Evolutionary conservation across 2,888 invertebrate genomes (phyloP).

Genomic region (Gnatocerus cornutus): DNA sequence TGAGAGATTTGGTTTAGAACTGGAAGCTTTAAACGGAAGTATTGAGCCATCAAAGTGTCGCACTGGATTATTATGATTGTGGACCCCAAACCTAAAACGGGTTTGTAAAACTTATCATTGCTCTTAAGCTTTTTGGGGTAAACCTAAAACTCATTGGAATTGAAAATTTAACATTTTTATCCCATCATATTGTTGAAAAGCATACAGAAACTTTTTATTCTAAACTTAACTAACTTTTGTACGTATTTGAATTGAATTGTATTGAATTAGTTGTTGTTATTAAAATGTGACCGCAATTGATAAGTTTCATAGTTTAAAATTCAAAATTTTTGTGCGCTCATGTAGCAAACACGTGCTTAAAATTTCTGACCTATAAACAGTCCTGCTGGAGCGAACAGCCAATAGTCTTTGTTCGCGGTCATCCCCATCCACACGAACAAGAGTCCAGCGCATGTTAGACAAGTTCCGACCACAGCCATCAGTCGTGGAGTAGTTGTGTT

Average conservation of each 20-base stretch:
- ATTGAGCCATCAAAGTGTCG: constrained; percentile 75
- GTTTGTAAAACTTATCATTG: no score
- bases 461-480: constrained; percentile 75
- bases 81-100: constrained; percentile 74
- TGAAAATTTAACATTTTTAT: no score
- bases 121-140: no score
- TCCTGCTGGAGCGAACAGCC: constrained; percentile 72
- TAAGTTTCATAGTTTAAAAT: no score
- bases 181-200: no score
- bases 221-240: no score
- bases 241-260: no score
- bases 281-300: no score
- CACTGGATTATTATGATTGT: constrained; percentile 75
- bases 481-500: constrained; percentile 76
- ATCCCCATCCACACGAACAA: constrained; percentile 72
- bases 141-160: no score
- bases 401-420: constrained; percentile 54
- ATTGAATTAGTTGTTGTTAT: no score
- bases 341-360: not conserved
- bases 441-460: constrained; percentile 75
- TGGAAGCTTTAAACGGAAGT: constrained; percentile 75
- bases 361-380: constrained; percentile 72
- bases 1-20: constrained; percentile 73
- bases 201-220: no score
- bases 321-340: no score